Conservation (phyloP, 2,888 invertebrate species). For the Agrilus mali region DNA sequence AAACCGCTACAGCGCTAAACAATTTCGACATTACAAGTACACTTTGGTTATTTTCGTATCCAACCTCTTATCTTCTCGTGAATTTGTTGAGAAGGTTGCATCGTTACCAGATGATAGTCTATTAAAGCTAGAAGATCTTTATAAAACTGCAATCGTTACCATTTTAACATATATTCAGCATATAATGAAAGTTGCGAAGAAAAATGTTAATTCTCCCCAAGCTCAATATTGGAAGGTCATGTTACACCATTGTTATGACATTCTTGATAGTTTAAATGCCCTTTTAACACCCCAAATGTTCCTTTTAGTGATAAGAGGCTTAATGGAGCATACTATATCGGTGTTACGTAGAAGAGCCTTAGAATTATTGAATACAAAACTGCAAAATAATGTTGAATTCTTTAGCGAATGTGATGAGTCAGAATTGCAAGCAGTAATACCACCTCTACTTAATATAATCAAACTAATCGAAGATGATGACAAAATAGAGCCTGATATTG, state of each 20-base stretch:
- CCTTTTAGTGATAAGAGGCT: slow-evolving; percentile 59
- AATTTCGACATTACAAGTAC: slow-evolving; percentile 77
- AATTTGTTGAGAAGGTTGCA: slow-evolving; percentile 55
- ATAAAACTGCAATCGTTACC: slow-evolving; percentile 57
- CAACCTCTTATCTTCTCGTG: slow-evolving; percentile 51
- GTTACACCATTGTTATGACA: slow-evolving; percentile 64
- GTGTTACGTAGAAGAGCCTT: slow-evolving; percentile 69
- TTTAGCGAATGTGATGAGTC: slow-evolving; percentile 36
- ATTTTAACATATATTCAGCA: slow-evolving; percentile 54
- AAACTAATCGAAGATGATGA: slow-evolving; percentile 37
- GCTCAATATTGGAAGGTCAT: slow-evolving; percentile 74
- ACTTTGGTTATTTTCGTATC: slow-evolving; percentile 62
- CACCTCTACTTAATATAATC: slow-evolving; percentile 47
- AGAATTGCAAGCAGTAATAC: slow-evolving; percentile 44
- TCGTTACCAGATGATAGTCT: slow-evolving; percentile 37
- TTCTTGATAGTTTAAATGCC: slow-evolving; percentile 68
- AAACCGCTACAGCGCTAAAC: slow-evolving; percentile 52
- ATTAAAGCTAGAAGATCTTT: slow-evolving; percentile 44
- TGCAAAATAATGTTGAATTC: slow-evolving; percentile 54
- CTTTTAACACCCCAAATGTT: slow-evolving; percentile 70
- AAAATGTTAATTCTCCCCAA: slow-evolving; percentile 41
- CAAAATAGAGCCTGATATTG: slow-evolving; percentile 41
- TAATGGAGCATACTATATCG: slow-evolving; percentile 56
- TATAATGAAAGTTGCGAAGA: slow-evolving; percentile 50
- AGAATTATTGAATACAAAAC: slow-evolving; percentile 72